phyloP scores from a whole-genome alignment of 2,113 vertebrate species.

The Alaudala cheleensis region DNA sequence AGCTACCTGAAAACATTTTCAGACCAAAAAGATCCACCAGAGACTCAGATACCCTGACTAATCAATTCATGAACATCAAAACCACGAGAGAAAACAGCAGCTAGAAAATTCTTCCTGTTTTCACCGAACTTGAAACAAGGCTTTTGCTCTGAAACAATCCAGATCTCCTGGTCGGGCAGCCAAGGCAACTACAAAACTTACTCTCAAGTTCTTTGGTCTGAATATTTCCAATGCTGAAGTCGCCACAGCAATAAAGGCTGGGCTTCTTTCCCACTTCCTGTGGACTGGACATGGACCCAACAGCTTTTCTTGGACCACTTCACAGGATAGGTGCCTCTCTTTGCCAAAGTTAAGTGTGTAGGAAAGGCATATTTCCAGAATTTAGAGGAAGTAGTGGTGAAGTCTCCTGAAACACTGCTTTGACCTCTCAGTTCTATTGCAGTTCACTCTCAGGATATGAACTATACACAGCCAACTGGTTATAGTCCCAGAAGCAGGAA shows the following conservation, averaged over 20 bases:
- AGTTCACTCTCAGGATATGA: neutral
- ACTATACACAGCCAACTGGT: neutral
- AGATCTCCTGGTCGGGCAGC: neutral
- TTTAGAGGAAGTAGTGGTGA: slow-evolving; percentile 2
- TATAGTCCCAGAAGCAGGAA: neutral
- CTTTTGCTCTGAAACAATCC: neutral
- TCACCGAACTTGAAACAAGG: neutral
- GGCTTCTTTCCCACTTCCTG: slow-evolving; percentile 10
- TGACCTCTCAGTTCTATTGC: neutral
- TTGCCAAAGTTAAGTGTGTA: neutral
- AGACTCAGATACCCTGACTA: neutral
- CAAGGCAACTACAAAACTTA: neutral
- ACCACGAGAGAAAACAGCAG: neutral
- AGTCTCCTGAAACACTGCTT: neutral
- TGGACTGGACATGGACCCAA: neutral
- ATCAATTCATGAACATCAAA: neutral
- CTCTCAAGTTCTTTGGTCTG: neutral
- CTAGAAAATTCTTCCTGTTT: slow-evolving; percentile 24
- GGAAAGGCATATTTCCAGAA: neutral
- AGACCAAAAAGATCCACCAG: neutral
- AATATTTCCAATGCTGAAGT: slow-evolving; percentile 17
- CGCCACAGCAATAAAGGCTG: neutral
- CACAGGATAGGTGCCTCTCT: neutral
- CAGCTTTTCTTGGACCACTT: slow-evolving; percentile 23
- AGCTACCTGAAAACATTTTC: neutral